These are phyloP conservation scores for Pao palembangensis DNA, from an alignment of 2,113 vertebrate genomes.

Conservation along the genomic window DNA sequence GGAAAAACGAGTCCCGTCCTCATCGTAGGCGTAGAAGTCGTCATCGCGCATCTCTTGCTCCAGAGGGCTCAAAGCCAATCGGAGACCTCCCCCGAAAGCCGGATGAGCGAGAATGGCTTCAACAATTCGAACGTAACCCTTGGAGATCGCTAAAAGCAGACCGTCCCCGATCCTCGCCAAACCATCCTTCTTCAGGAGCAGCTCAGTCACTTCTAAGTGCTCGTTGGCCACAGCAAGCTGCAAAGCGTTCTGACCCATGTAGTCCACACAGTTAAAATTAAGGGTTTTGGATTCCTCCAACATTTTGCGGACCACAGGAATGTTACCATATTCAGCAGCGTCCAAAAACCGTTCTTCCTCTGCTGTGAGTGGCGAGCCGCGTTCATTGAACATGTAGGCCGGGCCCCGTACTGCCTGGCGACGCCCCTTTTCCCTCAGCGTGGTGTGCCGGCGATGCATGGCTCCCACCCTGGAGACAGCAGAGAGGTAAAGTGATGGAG, in stretches of 20 bases:
- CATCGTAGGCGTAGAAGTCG: conserved; percentile 94
- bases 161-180: conserved; percentile 90
- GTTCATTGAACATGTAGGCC: conserved; percentile 98
- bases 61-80: conserved; percentile 85
- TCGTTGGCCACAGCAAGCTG: conserved; percentile 94
- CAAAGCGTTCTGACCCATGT: conserved; percentile 96
- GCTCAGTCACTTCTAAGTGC: conserved; percentile 93
- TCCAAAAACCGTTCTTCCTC: conserved; percentile 95
- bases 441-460: conserved; percentile 93
- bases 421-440: conserved; percentile 91
- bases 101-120: conserved; percentile 92
- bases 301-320: conserved; percentile 96
- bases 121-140: conserved; percentile 94
- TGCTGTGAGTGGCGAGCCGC: conserved; percentile 85
- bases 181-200: conserved; percentile 92
- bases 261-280: conserved; percentile 95
- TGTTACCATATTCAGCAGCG: conserved; percentile 95
- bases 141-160: conserved; percentile 90
- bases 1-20: conserved; percentile 94
- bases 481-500: conserved; percentile 1
- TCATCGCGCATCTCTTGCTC: conserved; percentile 92
- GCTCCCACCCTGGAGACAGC: conserved; percentile 66
- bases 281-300: conserved; percentile 95
- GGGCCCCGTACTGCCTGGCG: conserved; percentile 93
- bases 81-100: conserved; percentile 86